Percentiles rank a stretch among this genome's conserved stretches.
These are phyloP conservation scores for Leptoteleia sp. DNA, from an alignment of 1,140 invertebrate genomes.

Conservation along the genomic window DNA sequence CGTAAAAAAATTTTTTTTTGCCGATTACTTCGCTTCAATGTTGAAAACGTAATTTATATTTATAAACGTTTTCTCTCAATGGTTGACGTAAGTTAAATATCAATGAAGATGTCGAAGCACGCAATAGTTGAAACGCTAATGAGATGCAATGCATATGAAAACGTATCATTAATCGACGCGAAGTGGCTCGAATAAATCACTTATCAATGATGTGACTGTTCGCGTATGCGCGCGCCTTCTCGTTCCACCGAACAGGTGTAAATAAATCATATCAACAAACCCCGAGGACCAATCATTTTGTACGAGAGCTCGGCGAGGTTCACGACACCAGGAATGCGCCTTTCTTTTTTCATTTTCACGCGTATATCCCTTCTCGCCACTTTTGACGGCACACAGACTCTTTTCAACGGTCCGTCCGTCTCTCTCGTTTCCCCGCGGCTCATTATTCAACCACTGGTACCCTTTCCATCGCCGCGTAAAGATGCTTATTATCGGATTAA, in stretches of 20 bases:
- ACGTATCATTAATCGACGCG: slow-evolving; percentile 66
- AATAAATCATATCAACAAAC: slow-evolving; percentile 27
- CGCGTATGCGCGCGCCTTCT: neutral
- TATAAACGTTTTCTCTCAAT: slow-evolving; percentile 12
- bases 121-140: slow-evolving; percentile 15
- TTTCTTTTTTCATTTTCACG: slow-evolving; percentile 28
- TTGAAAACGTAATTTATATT: slow-evolving; percentile 12
- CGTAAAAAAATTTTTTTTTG: slow-evolving; percentile 8
- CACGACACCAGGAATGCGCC: slow-evolving; percentile 18
- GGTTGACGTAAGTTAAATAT: slow-evolving; percentile 7
- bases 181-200: slow-evolving; percentile 70
- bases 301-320: slow-evolving; percentile 5
- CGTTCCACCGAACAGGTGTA: slow-evolving; percentile 1
- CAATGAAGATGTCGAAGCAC: slow-evolving; percentile 16
- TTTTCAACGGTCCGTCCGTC: neutral
- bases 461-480: slow-evolving; percentile 23
- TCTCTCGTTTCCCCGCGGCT: slow-evolving; percentile 14
- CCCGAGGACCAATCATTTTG: slow-evolving; percentile 7
- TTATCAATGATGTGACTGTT: slow-evolving; percentile 66
- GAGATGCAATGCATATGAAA: slow-evolving; percentile 16
- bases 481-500: slow-evolving; percentile 62
- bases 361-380: neutral
- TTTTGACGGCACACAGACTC: neutral
- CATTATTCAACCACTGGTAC: slow-evolving; percentile 29
- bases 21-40: neutral